phyloP scores from a whole-genome alignment of 35 echinoderm and acorn worm species.

The Chiridota heheva region DNA sequence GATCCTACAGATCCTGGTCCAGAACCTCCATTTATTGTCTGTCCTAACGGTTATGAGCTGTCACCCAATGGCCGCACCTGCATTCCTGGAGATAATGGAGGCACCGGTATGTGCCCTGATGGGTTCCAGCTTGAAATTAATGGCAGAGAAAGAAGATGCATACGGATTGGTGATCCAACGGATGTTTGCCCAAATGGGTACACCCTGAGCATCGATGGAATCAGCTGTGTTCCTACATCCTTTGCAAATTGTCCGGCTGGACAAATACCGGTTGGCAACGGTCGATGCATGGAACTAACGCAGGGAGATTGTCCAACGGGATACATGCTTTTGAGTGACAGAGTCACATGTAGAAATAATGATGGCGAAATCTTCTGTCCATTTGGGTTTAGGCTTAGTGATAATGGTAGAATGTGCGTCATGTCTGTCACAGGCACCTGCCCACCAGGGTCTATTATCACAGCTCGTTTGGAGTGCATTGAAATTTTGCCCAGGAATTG shows the following conservation, averaged over 20 bases:
- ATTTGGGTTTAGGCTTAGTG: conserved; percentile 20
- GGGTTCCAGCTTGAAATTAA: neutral
- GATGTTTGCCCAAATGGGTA: conserved; percentile 15
- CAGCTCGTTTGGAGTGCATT: neutral
- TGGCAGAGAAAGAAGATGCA: neutral
- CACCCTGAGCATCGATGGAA: conserved; percentile 7
- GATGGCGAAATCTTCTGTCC: neutral
- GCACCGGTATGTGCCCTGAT: neutral
- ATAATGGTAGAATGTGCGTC: conserved; percentile 28
- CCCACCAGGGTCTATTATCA: neutral
- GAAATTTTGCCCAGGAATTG: neutral
- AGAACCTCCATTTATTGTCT: neutral
- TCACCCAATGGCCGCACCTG: neutral
- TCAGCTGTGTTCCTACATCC: conserved; percentile 2
- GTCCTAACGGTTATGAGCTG: neutral
- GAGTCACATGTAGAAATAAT: conserved; percentile 55
- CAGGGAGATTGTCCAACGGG: conserved; percentile 36
- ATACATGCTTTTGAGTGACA: conserved; percentile 59
- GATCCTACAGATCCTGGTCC: neutral
- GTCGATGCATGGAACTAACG: neutral
- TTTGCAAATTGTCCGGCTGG: neutral
- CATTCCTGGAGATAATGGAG: neutral
- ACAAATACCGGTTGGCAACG: neutral
- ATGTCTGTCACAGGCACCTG: neutral
- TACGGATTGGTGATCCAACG: neutral